Percentiles rank a stretch among this genome's conserved stretches.
phyloP scores from a whole-genome alignment of 2,888 invertebrate genomes.

The Dynastes maya region DNA sequence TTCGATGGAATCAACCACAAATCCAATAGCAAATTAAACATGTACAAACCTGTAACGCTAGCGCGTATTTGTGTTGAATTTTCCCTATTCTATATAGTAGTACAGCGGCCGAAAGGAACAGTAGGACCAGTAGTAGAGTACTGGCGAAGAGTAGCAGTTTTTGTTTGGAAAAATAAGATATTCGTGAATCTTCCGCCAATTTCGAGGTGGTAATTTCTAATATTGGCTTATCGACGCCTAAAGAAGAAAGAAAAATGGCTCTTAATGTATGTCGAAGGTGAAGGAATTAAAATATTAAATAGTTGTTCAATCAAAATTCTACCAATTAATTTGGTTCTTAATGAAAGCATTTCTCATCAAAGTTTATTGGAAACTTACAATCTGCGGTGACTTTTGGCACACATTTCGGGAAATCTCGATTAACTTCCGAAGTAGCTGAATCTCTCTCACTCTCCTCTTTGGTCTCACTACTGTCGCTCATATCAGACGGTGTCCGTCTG shows the following conservation, averaged over 20 bases:
- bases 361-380: constrained; percentile 34
- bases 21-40: no score
- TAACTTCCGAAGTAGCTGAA: constrained; percentile 54
- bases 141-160: constrained; percentile 73
- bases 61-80: constrained; percentile 67
- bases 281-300: no score
- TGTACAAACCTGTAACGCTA: constrained; percentile 68
- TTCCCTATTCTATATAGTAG: constrained; percentile 75
- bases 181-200: constrained; percentile 32
- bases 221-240: constrained; percentile 47
- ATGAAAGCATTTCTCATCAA: no score
- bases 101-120: constrained; percentile 75
- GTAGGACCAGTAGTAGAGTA: constrained; percentile 73
- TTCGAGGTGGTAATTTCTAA: constrained; percentile 22
- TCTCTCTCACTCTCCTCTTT: constrained; percentile 61
- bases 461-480: constrained; percentile 61
- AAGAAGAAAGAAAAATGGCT: not conserved
- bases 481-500: constrained; percentile 54
- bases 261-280: not conserved
- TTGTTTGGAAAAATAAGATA: constrained; percentile 69
- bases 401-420: constrained; percentile 54
- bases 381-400: constrained; percentile 42
- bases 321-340: no score
- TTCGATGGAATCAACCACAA: no score
- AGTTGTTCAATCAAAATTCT: no score